These are phyloP conservation scores for Nasonia oneida DNA, from an alignment of 2,888 invertebrate species.

Conservation along the genomic window DNA sequence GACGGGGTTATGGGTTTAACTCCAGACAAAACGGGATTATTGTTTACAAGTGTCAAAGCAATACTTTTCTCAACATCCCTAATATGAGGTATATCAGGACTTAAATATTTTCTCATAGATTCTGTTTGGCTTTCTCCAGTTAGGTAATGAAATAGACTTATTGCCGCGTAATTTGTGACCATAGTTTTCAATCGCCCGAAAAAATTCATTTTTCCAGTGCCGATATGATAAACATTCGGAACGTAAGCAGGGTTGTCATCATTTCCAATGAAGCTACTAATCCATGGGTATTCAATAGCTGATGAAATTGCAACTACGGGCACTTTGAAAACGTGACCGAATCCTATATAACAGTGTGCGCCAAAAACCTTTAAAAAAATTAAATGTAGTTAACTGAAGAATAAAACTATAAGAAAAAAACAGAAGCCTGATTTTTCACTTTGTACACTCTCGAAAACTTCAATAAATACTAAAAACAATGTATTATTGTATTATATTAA, in stretches of 20 bases:
- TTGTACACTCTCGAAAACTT: no score
- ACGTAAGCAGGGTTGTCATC: slow-evolving; percentile 64
- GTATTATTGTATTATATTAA: slow-evolving; percentile 1
- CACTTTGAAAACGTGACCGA: slow-evolving; percentile 68
- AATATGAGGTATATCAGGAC: slow-evolving; percentile 74
- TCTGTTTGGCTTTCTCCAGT: slow-evolving; percentile 62
- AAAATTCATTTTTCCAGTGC: slow-evolving; percentile 59
- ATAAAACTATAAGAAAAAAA: no score
- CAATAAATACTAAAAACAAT: no score
- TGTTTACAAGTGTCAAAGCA: slow-evolving; percentile 80
- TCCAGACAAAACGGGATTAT: slow-evolving; percentile 79
- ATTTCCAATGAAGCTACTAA: slow-evolving; percentile 64
- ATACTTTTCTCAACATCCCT: slow-evolving; percentile 78
- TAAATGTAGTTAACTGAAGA: background rate
- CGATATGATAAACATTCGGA: slow-evolving; percentile 27
- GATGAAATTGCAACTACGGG: slow-evolving; percentile 64
- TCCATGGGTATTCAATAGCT: slow-evolving; percentile 62
- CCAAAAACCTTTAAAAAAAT: slow-evolving; percentile 60
- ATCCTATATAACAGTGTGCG: slow-evolving; percentile 67
- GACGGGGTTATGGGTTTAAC: slow-evolving; percentile 78
- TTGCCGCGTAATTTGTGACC: background rate
- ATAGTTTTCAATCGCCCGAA: slow-evolving; percentile 65
- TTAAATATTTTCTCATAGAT: slow-evolving; percentile 65
- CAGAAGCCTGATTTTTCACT: no score
- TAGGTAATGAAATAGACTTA: background rate